Evolutionary conservation across 2,888 invertebrate species (phyloP).

Genomic region (Meganola albula): DNA sequence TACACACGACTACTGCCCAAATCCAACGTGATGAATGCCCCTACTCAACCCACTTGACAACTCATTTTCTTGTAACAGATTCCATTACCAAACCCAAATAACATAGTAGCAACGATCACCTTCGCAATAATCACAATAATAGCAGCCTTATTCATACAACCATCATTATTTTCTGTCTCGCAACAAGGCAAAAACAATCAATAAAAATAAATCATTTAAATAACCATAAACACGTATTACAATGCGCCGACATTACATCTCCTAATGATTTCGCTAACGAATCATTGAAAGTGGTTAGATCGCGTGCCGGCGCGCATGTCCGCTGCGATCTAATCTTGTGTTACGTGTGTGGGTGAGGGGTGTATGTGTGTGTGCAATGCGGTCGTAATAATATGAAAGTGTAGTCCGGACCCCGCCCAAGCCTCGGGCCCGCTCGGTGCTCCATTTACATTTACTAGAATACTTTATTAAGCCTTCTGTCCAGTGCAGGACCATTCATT

Average conservation of each 20-base stretch:
- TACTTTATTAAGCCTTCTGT: conserved; percentile 73
- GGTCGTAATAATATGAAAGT: conserved; percentile 71
- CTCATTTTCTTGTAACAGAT: conserved; percentile 72
- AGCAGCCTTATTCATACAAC: conserved; percentile 68
- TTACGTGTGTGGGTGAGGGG: conserved; percentile 35
- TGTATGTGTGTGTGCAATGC: conserved; percentile 56
- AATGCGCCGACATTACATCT: conserved; percentile 75
- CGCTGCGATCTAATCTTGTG: conserved; percentile 45
- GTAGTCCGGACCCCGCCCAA: conserved; percentile 75
- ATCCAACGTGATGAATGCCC: conserved; percentile 56
- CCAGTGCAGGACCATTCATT: too few species aligned
- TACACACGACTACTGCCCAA: conserved; percentile 17
- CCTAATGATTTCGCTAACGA: conserved; percentile 78
- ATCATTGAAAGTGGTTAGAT: conserved; percentile 75
- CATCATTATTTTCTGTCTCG: conserved; percentile 76
- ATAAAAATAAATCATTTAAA: conserved; percentile 79
- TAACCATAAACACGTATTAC: conserved; percentile 77
- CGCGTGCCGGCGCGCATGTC: conserved; percentile 64
- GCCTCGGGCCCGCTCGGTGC: conserved; percentile 66
- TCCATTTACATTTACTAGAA: conserved; percentile 75
- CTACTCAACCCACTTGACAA: conserved; percentile 62
- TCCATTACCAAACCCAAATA: conserved; percentile 72
- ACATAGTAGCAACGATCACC: conserved; percentile 64
- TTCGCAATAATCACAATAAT: conserved; percentile 66
- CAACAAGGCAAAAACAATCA: conserved; percentile 77